A percentile compares a stretch with the other conserved stretches of the same genome.
Evolutionary conservation across 2,797 vertebrate genomes (phyloP).

Genomic region (Sus cebifrons): DNA sequence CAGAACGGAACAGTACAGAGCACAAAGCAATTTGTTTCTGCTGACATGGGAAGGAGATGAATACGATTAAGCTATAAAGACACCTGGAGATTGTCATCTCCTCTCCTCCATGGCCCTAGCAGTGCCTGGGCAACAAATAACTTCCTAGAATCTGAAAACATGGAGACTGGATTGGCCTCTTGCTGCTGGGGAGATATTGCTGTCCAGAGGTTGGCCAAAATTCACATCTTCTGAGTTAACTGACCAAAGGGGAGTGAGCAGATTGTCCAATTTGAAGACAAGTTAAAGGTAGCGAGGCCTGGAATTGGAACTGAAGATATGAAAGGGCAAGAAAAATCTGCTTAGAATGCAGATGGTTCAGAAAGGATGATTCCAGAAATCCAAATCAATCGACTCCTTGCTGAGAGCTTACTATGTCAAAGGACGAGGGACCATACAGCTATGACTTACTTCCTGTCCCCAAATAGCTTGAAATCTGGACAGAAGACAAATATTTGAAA

Average conservation of each 20-base stretch:
- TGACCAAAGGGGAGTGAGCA: conserved; percentile 24
- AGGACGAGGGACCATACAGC: background rate
- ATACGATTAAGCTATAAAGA: conserved; percentile 62
- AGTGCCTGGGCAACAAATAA: conserved; percentile 19
- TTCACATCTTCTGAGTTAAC: conserved; percentile 47
- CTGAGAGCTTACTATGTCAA: background rate
- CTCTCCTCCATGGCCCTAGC: background rate
- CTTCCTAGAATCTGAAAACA: conserved; percentile 67
- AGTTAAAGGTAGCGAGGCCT: background rate
- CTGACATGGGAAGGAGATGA: conserved; percentile 46
- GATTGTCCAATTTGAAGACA: conserved; percentile 41
- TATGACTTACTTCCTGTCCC: background rate
- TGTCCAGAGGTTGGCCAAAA: background rate
- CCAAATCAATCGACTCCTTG: background rate
- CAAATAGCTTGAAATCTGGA: background rate
- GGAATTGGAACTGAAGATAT: background rate
- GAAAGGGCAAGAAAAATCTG: background rate
- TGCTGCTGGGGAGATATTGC: background rate
- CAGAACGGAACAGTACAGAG: conserved; percentile 34
- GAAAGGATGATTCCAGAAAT: background rate
- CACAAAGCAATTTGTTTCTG: conserved; percentile 61
- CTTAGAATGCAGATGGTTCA: background rate
- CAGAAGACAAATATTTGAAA: conserved; percentile 38
- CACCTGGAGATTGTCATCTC: conserved; percentile 68
- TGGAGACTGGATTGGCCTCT: conserved; percentile 48